Evolutionary conservation across 2,888 invertebrate genomes (phyloP).

Genomic region (Tricholauxania praeusta): DNA sequence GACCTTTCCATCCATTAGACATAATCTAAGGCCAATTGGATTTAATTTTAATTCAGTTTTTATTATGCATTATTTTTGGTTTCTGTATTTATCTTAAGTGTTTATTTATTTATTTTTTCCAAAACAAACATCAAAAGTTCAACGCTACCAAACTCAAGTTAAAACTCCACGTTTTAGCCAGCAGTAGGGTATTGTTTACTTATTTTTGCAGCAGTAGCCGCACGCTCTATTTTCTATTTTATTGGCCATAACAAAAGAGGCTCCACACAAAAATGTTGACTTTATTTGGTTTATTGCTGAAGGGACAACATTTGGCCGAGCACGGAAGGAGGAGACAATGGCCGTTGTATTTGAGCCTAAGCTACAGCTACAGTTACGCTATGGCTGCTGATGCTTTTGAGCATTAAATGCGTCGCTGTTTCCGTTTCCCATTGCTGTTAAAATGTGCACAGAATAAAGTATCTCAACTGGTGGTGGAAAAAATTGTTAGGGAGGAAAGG

Average conservation of each 20-base stretch:
- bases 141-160: neutral
- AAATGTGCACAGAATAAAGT: neutral
- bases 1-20: too few relatives aligned
- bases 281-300: constrained; percentile 36
- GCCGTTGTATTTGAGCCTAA: neutral
- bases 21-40: too few relatives aligned
- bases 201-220: neutral
- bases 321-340: neutral
- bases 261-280: constrained; percentile 17
- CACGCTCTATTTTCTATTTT: constrained; percentile 9
- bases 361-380: neutral
- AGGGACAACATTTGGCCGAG: constrained; percentile 38
- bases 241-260: constrained; percentile 22
- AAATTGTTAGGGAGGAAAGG: neutral
- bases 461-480: neutral
- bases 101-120: constrained; percentile 1
- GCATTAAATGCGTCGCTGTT: neutral
- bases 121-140: neutral
- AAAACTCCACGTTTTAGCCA: neutral
- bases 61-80: neutral
- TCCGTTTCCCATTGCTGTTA: neutral
- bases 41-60: neutral
- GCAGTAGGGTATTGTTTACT: neutral
- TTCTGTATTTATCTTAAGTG: neutral
- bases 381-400: neutral